Evolutionary conservation across 30 jellyfish, hydroid and myxozoan genomes (phyloP), one percentile per base, ranked within the genome.

Genomic region (Rhopilema esculentum): DNA sequence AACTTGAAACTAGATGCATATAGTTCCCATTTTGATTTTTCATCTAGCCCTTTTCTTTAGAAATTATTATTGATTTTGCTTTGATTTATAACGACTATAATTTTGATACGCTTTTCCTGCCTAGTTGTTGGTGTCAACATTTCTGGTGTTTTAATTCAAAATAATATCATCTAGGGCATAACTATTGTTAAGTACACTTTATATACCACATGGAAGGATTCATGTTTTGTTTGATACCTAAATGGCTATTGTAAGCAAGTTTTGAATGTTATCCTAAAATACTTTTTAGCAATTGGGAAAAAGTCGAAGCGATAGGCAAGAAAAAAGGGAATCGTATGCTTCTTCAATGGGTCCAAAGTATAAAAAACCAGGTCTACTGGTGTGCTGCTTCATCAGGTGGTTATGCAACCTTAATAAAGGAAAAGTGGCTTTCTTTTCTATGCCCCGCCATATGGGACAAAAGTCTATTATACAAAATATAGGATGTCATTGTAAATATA

Each of bases 351-450:
- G 31, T 66, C 28, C 75, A 66, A 66, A 66, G 31, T 20, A 29
- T 64, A 22, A 64, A 64, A 64, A 64, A 64, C 30, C 74, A 64
- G 15, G 74, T 1, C 30, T 20, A 64, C 31, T 64, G 74, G 74
- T 64, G 74, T 64, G 74, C 74, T 64, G 74, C 74, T n/a, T 64
- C 74, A 64, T 64, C 74, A 0, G 19, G 30, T 64, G 74, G 74
- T 64, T 8, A n/a, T 64, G 74, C 31, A 64, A 64, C 31, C 30
- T 26, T 0, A 0, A 26, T 64, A n/a, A 64, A 64, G 30, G 74
- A 64, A 64, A 64, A 64, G 74, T 64, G 74, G 74, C 57, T 40
- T 40, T 40, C 6, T 40, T 12, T 40, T n/a, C n/a, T n/a, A n/a
- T n/a, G n/a, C n/a, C n/a, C n/a, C n/a, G n/a, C n/a, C n/a, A n/a